Evolutionary conservation across 2,797 vertebrate genomes (phyloP), one percentile per base, ranked within the genome.

Genomic region (Strix occidentalis): DNA sequence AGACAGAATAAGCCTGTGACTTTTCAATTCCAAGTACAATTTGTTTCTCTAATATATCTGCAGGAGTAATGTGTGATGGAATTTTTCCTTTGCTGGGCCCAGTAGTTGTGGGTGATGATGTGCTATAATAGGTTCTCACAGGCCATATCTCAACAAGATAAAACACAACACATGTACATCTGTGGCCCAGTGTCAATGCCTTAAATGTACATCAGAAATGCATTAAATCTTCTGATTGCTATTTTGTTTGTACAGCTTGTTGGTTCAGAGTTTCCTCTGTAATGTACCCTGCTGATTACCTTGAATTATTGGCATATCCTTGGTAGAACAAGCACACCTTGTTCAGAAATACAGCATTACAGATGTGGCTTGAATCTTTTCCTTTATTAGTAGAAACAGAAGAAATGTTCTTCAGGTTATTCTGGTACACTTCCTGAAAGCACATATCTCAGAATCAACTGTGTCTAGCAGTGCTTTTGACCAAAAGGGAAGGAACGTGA

Each of bases 1-100:
- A 99, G 98, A 99, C 97, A 98, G 99, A 99, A 99, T 99, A 99
- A 99, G 98, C 98, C 98, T 98, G 98, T 99, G 99, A 99, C 99
- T 99, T 99, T 99, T 99, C 99, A 99, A 99, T 99, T 99, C 99
- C 99, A 97, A 98, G 98, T 99, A 99, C 99, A 99, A 99, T 99
- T 99, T 99, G 99, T 99, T 99, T 99, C 99, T 98, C 99, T 99
- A 99, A 99, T 99, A 98, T 98, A 99, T 99, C 98, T 98, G 97
- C 97, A 86, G 98, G 98, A 98, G 98, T 98, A 99, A 99, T 98
- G 98, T 98, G 98, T 99, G 99, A 99, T 99, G 98, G 99, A 99
- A 99, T 99, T 98, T 98, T 99, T 99, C 98, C 98, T 98, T 97
- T 98, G 97, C 87, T 89, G 64, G 96, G 95, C 98, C 94, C 97